These are phyloP conservation scores for Lytechinus variegatus DNA, from an alignment of 35 echinoderm and acorn worm genomes.

Conservation along the genomic window DNA sequence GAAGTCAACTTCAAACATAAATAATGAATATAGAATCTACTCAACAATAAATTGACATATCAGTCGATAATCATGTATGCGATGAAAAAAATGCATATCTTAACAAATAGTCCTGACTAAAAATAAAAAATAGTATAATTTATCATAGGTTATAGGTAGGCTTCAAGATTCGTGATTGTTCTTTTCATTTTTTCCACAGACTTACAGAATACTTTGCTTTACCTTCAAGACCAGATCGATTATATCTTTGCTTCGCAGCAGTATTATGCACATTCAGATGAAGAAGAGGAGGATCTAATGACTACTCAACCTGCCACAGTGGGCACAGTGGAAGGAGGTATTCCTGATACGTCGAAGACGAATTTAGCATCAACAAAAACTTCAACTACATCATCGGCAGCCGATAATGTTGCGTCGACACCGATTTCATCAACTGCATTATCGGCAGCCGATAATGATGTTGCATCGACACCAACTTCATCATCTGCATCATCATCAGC, in stretches of 20 bases:
- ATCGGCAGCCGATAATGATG: not conserved
- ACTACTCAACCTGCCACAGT: not conserved
- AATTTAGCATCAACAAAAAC: not conserved
- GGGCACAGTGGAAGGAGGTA: not conserved
- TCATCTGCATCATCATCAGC: not conserved
- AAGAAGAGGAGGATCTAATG: not conserved
- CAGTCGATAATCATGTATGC: no score
- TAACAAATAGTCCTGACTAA: no score
- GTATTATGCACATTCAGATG: not conserved
- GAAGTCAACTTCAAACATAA: not conserved
- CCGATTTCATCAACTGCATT: not conserved
- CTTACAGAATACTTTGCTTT: not conserved
- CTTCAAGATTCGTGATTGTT: no score
- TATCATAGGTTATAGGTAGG: no score
- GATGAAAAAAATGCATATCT: no score
- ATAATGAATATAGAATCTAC: not conserved
- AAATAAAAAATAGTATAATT: no score
- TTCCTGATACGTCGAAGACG: not conserved
- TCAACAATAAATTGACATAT: not conserved
- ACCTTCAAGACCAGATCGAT: constrained; percentile 21
- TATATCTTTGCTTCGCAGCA: constrained; percentile 25
- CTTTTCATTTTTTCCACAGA: not conserved
- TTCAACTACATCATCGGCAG: not conserved
- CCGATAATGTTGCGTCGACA: not conserved
- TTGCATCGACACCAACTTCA: not conserved